Evolutionary conservation across 2,888 invertebrate species (phyloP).

Genomic region (Anodontia alba): DNA sequence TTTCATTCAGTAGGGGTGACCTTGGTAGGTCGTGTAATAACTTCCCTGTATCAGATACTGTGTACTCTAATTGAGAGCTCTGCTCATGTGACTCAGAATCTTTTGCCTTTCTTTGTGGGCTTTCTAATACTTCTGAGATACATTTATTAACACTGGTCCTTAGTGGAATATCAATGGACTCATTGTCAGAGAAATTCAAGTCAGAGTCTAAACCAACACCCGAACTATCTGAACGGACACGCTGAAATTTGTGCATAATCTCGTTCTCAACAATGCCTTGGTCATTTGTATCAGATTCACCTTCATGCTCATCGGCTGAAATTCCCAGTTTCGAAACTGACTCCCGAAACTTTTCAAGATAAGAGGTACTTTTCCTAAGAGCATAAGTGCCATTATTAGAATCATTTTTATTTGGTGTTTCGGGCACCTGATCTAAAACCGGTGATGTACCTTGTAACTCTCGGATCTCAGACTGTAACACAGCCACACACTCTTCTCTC

Average conservation of each 20-base stretch:
- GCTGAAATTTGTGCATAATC: neutral
- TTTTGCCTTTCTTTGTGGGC: slow-evolving; percentile 15
- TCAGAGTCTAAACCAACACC: slow-evolving; percentile 53
- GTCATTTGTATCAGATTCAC: no score
- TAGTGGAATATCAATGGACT: slow-evolving; percentile 1
- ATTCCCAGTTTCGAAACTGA: slow-evolving; percentile 50
- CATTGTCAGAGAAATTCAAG: slow-evolving; percentile 43
- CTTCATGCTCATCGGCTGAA: slow-evolving; percentile 11
- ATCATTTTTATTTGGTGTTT: slow-evolving; percentile 29
- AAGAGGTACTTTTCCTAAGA: neutral
- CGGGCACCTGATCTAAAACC: slow-evolving; percentile 36
- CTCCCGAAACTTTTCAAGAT: slow-evolving; percentile 41
- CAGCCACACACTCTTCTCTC: slow-evolving; percentile 63
- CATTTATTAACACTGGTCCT: neutral
- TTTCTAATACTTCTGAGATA: neutral
- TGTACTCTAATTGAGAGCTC: slow-evolving; percentile 4
- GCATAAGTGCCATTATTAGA: neutral
- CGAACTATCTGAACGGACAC: slow-evolving; percentile 37
- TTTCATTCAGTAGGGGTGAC: neutral
- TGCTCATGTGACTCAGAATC: neutral
- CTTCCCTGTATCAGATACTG: neutral
- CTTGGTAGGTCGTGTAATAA: slow-evolving; percentile 24
- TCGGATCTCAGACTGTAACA: slow-evolving; percentile 61
- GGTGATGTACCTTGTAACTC: slow-evolving; percentile 69
- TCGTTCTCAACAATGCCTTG: no score